A percentile compares a stretch with the other conserved stretches of the same genome.
These are phyloP conservation scores for Amphilophus citrinellus DNA, from an alignment of 2,113 vertebrate genomes.

Conservation along the genomic window DNA sequence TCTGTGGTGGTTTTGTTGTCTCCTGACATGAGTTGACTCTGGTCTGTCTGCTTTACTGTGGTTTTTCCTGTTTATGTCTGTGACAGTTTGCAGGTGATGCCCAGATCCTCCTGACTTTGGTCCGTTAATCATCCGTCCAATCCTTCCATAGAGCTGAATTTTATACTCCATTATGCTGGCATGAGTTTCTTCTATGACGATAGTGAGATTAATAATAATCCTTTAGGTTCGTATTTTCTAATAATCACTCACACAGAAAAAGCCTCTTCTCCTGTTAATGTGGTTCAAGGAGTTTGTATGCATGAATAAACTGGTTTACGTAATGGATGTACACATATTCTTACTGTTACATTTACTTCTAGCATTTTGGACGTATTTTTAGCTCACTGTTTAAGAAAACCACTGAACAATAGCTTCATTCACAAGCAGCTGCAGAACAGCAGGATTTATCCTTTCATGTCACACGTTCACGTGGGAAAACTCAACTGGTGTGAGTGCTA, in stretches of 20 bases:
- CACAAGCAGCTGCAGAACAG: background rate
- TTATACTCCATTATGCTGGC: background rate
- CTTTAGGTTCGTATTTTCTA: constrained; percentile 16
- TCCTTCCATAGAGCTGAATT: background rate
- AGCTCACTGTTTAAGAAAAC: background rate
- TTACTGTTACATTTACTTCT: background rate
- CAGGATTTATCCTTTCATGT: background rate
- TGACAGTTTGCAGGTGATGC: too few species aligned
- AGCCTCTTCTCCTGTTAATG: constrained; percentile 20
- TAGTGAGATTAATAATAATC: background rate
- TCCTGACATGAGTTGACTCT: background rate
- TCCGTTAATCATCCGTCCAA: background rate
- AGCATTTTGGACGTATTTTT: background rate
- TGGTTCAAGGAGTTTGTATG: constrained; percentile 52
- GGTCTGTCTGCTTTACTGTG: background rate
- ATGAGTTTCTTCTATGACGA: background rate
- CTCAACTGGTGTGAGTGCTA: background rate
- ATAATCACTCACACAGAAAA: constrained; percentile 5
- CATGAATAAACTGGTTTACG: background rate
- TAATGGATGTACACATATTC: background rate
- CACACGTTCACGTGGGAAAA: background rate
- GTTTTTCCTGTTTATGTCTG: background rate
- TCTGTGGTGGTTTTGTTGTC: background rate
- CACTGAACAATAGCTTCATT: background rate
- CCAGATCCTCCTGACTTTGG: too few species aligned